phyloP scores from a whole-genome alignment of 1,140 invertebrate genomes.

The Homarus americanus region DNA sequence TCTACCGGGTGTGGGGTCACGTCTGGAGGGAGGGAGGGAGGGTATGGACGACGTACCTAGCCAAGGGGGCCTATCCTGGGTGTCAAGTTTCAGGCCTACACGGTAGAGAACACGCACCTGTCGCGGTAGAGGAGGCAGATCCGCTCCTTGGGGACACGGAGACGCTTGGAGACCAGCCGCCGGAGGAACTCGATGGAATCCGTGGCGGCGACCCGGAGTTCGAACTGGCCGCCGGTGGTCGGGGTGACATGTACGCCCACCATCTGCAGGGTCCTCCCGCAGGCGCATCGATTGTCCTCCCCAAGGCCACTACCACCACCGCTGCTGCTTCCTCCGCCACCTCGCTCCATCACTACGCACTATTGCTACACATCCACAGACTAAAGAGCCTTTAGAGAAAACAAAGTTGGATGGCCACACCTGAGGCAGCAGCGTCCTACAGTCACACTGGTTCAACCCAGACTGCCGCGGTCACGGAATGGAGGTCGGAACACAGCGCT shows the following conservation, averaged over 20 bases:
- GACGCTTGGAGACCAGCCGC: conserved; percentile 92
- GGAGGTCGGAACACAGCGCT: conserved; percentile 51
- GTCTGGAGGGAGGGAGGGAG: background rate
- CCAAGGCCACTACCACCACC: conserved; percentile 26
- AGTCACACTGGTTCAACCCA: conserved; percentile 62
- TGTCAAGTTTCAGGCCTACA: background rate
- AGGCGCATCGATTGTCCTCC: conserved; percentile 69
- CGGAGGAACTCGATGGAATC: conserved; percentile 92
- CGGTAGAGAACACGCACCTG: conserved; percentile 82
- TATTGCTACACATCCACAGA: conserved; percentile 49
- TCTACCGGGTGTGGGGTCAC: too few relatives aligned
- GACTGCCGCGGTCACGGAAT: conserved; percentile 65
- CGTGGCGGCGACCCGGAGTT: conserved; percentile 86
- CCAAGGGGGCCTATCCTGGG: background rate
- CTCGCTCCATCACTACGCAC: conserved; percentile 62
- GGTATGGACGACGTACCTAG: too few relatives aligned
- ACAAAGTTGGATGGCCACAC: conserved; percentile 34
- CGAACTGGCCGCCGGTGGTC: conserved; percentile 93
- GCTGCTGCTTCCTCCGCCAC: conserved; percentile 38
- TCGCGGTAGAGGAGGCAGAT: conserved; percentile 94
- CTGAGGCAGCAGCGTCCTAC: conserved; percentile 18
- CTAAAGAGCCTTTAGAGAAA: conserved; percentile 21
- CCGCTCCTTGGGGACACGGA: conserved; percentile 94
- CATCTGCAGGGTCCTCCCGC: conserved; percentile 74
- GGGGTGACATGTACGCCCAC: conserved; percentile 80